phyloP scores from a whole-genome alignment of 2,888 invertebrate species.

The Torymus auratus region DNA sequence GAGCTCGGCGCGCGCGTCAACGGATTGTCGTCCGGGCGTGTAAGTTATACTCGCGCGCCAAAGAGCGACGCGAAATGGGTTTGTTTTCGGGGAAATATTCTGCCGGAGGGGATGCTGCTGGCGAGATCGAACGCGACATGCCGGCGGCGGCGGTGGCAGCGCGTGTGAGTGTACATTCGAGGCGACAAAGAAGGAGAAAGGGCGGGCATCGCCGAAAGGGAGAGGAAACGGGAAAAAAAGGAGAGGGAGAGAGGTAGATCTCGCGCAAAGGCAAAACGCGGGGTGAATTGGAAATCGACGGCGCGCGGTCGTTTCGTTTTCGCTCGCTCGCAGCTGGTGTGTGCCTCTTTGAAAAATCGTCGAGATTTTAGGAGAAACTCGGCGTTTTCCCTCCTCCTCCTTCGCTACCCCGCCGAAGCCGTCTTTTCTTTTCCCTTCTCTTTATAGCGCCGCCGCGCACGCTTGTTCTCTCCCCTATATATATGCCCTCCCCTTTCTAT shows the following conservation, averaged over 20 bases:
- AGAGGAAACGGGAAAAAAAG: background rate
- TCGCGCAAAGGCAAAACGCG: conserved; percentile 53
- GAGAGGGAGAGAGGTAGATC: background rate
- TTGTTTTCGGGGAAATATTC: conserved; percentile 35
- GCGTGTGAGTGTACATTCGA: background rate
- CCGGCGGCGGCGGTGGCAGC: no score
- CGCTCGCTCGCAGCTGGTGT: conserved; percentile 60
- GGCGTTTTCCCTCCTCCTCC: conserved; percentile 43
- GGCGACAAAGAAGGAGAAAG: background rate
- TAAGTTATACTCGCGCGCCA: background rate
- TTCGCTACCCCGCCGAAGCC: conserved; percentile 4
- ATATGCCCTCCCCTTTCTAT: background rate
- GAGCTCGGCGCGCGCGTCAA: background rate
- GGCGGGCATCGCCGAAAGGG: background rate
- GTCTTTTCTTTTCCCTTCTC: conserved; percentile 54
- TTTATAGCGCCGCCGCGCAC: conserved; percentile 1
- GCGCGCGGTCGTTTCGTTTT: conserved; percentile 45
- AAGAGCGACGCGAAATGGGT: conserved; percentile 25
- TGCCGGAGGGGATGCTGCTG: background rate
- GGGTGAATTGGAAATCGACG: conserved; percentile 66
- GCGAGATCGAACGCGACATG: conserved; percentile 1
- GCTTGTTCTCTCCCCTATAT: background rate
- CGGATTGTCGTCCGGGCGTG: background rate
- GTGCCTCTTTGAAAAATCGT: conserved; percentile 65
- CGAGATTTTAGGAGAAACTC: conserved; percentile 58